Base-by-base conservation (phyloP, 1,140 invertebrate genomes). In the Drosophila azteca region DNA sequence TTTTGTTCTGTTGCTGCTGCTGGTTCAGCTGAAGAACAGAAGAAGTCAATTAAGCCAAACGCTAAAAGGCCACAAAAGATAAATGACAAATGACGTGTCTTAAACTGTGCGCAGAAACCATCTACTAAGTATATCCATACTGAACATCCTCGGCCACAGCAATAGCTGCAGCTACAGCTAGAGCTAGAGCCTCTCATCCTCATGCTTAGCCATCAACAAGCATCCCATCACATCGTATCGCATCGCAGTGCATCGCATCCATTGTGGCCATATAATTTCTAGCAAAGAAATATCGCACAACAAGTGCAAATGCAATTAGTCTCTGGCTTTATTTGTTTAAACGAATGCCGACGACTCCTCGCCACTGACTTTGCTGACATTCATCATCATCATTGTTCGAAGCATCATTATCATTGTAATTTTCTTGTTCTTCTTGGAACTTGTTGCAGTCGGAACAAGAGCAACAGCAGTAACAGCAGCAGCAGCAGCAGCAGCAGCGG, bases 221-320 rank as follows among this genome's bases (percentile, higher is more conserved):
- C 39, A 52, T 26, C 17, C 17, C 41, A 39, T 20, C 55, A 46
- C 62, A 43, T 48, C 31, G 55, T 35, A 35, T 52, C 26, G 43
- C 48, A 44, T 51, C 9, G 31, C 31, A 3, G 3, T 11, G 35
- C 11, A 39, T 39, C 35, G 35, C 35, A 39, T 17, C 39, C 58
- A 55, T 65, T 79, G 76, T 71, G 59, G 70, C 73, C 78, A 83
- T 81, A 73, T 71, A 78, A 82, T 78, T 78, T 87, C 72, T 54
- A 79, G 85, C 82, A 88, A 82, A 82, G 82, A 87, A 88, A 87
- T 87, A 87, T 88, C 82, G 82, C 83, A 88, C 79, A 87, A 79
- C 78, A 87, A 87, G 83, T 87, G 83, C 83, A 87, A 87, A 87
- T 88, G 83, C 83, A 87, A 87, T 87, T 87, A 87, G 83, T 89